Percentiles rank a stretch among this genome's conserved stretches.
Evolutionary conservation across 2,113 vertebrate genomes (phyloP).

Genomic region (Myrmecophaga tridactyla): DNA sequence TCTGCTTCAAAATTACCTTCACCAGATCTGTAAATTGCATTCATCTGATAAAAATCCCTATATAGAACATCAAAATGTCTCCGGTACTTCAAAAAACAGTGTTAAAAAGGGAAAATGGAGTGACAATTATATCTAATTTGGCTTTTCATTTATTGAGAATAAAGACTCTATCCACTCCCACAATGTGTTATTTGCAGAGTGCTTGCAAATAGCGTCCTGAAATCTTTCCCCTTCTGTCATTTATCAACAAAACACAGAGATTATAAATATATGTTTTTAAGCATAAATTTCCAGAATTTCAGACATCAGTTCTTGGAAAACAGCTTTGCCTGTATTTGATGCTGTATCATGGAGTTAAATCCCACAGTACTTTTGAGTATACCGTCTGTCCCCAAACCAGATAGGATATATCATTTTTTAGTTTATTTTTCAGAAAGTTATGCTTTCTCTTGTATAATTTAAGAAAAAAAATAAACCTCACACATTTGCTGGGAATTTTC

Average conservation of each 20-base stretch:
- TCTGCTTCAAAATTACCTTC: conserved; percentile 59
- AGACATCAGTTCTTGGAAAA: conserved; percentile 20
- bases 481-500: background rate
- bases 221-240: conserved; percentile 50
- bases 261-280: conserved; percentile 58
- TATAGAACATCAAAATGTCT: conserved; percentile 58
- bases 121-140: conserved; percentile 70
- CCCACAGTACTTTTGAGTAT: background rate
- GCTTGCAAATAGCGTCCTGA: conserved; percentile 55
- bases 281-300: conserved; percentile 41
- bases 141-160: conserved; percentile 66
- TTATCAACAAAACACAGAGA: conserved; percentile 59
- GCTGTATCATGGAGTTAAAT: background rate
- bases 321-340: background rate
- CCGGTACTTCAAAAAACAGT: conserved; percentile 71
- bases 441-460: background rate
- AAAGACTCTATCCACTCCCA: conserved; percentile 60
- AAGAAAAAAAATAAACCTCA: background rate
- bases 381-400: background rate
- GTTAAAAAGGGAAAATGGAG: conserved; percentile 68
- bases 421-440: background rate
- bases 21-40: conserved; percentile 53
- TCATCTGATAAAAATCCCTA: conserved; percentile 63
- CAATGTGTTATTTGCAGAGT: conserved; percentile 60
- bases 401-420: background rate